These are phyloP conservation scores for Stomatorhinus walkeri DNA, from an alignment of 2,797 vertebrate species.

Conservation along the genomic window DNA sequence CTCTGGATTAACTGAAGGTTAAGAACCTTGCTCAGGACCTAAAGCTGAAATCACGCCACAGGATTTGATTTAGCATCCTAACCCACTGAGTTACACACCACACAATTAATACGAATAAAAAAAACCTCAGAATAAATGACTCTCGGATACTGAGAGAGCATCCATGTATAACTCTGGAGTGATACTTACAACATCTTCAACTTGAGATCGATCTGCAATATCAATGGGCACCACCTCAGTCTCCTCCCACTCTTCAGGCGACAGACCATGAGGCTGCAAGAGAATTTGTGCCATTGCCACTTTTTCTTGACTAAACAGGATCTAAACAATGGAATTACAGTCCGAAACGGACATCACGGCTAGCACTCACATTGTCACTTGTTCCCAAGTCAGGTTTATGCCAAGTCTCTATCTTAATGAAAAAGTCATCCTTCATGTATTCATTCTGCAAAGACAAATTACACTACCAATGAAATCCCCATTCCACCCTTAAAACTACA, in stretches of 20 bases:
- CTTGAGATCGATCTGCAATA: constrained; percentile 44
- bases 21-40: not conserved
- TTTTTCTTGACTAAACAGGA: not conserved
- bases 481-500: not conserved
- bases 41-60: not conserved
- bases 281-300: not conserved
- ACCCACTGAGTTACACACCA: not conserved
- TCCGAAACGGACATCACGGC: not conserved
- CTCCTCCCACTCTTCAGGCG: constrained; percentile 47
- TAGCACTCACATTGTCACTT: constrained; percentile 39
- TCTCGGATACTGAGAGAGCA: not conserved
- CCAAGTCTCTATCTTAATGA: constrained; percentile 52
- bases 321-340: not conserved
- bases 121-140: not conserved
- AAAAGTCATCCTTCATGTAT: constrained; percentile 46
- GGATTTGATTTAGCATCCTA: not conserved
- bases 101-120: not conserved
- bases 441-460: constrained; percentile 40
- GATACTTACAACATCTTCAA: constrained; percentile 45
- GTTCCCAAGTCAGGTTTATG: constrained; percentile 48
- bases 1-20: not conserved
- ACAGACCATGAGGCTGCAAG: constrained; percentile 44
- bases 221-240: constrained; percentile 45
- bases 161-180: not conserved
- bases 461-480: not conserved